These are phyloP conservation scores for Choristoneura fumiferana DNA, from an alignment of 1,140 invertebrate species.

Conservation along the genomic window DNA sequence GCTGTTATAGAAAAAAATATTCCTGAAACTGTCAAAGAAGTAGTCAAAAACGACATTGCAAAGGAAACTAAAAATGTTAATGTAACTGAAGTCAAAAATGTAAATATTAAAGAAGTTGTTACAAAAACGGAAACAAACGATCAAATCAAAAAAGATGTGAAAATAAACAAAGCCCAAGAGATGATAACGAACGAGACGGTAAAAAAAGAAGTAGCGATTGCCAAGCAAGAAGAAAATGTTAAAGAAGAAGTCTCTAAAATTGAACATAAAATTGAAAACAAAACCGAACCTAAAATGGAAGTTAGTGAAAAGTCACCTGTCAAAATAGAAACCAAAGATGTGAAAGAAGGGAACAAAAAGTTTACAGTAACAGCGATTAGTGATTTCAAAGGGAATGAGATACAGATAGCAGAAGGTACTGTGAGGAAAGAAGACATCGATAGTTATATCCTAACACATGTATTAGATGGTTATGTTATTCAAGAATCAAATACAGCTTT, in stretches of 20 bases:
- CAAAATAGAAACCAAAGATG: background rate
- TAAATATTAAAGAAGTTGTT: background rate
- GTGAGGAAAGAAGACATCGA: slow-evolving; percentile 41
- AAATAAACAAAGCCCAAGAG: background rate
- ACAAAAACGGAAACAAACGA: background rate
- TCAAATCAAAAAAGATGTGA: background rate
- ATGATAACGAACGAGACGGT: background rate
- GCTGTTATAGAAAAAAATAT: too few relatives aligned
- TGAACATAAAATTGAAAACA: background rate
- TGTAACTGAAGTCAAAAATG: too few relatives aligned
- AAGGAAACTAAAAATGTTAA: too few relatives aligned
- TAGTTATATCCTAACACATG: slow-evolving; percentile 54
- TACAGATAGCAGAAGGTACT: slow-evolving; percentile 12
- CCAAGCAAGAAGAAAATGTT: background rate
- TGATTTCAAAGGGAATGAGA: slow-evolving; percentile 19
- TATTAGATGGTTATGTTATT: slow-evolving; percentile 66
- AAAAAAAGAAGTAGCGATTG: background rate
- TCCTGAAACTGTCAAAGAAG: too few relatives aligned
- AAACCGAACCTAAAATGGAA: slow-evolving; percentile 17
- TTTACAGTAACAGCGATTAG: slow-evolving; percentile 8
- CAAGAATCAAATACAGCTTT: slow-evolving; percentile 69
- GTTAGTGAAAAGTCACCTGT: background rate
- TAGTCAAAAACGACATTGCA: too few relatives aligned
- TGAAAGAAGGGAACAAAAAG: slow-evolving; percentile 4
- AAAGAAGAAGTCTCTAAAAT: background rate